Evolutionary conservation across 2,888 invertebrate genomes (phyloP).

Genomic region (Drosophila lutescens): DNA sequence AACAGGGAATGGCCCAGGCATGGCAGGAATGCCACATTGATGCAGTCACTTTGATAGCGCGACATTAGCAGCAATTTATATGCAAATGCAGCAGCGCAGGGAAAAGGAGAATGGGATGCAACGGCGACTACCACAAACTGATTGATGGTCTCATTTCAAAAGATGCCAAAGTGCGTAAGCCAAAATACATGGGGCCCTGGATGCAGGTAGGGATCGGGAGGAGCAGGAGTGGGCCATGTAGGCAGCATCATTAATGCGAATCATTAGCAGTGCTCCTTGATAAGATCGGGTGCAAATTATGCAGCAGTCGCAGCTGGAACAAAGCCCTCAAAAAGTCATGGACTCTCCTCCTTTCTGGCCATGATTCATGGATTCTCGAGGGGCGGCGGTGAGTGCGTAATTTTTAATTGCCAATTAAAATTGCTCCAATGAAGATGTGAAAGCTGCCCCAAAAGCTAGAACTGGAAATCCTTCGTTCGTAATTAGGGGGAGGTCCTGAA

Average conservation of each 20-base stretch:
- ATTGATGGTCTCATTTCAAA: slow-evolving; percentile 83
- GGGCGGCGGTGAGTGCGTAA: slow-evolving; percentile 70
- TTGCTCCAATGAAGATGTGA: slow-evolving; percentile 61
- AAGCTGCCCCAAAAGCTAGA: slow-evolving; percentile 18
- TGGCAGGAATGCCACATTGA: slow-evolving; percentile 68
- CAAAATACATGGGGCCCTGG: neutral
- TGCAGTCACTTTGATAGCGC: slow-evolving; percentile 83
- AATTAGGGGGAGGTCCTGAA: slow-evolving; percentile 5
- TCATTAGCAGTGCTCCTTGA: slow-evolving; percentile 74
- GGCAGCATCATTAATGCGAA: slow-evolving; percentile 77
- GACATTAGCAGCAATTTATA: slow-evolving; percentile 85
- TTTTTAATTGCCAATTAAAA: slow-evolving; percentile 77
- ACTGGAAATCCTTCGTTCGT: neutral
- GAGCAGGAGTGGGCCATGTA: slow-evolving; percentile 32
- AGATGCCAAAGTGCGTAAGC: slow-evolving; percentile 62
- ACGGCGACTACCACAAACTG: slow-evolving; percentile 59
- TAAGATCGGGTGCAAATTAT: slow-evolving; percentile 78
- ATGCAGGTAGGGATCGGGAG: neutral
- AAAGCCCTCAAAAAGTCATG: slow-evolving; percentile 15
- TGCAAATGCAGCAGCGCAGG: slow-evolving; percentile 80
- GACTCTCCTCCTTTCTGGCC: slow-evolving; percentile 11
- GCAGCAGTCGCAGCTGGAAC: slow-evolving; percentile 35
- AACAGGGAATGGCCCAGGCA: slow-evolving; percentile 36
- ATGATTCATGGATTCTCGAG: slow-evolving; percentile 53
- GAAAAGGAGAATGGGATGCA: slow-evolving; percentile 39